Evolutionary conservation across 2,113 vertebrate species (phyloP).

Genomic region (Labeo rohita): DNA sequence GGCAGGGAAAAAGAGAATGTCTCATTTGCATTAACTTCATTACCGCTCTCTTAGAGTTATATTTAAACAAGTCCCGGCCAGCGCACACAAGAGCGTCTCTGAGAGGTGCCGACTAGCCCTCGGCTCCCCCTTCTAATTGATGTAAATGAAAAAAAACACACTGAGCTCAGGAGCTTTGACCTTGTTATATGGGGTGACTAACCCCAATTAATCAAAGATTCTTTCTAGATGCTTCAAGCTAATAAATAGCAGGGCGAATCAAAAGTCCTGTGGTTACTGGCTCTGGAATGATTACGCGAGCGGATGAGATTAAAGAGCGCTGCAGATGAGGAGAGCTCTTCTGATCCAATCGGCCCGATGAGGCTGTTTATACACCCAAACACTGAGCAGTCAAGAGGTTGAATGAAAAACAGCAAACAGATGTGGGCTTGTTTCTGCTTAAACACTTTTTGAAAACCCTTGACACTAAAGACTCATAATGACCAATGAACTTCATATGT

Average conservation of each 20-base stretch:
- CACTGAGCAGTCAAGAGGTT: slow-evolving; percentile 53
- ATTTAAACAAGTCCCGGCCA: slow-evolving; percentile 76
- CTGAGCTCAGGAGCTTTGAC: slow-evolving; percentile 81
- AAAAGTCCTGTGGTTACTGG: slow-evolving; percentile 71
- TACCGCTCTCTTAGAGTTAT: slow-evolving; percentile 75
- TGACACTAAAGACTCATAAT: not conserved
- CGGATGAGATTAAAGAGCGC: slow-evolving; percentile 69
- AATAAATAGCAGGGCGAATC: slow-evolving; percentile 79
- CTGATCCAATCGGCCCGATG: slow-evolving; percentile 56
- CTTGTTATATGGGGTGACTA: slow-evolving; percentile 85
- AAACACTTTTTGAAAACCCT: not conserved
- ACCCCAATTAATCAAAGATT: slow-evolving; percentile 94
- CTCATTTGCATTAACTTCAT: slow-evolving; percentile 81
- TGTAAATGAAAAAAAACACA: slow-evolving; percentile 81
- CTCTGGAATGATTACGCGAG: slow-evolving; percentile 67
- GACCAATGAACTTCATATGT: not conserved
- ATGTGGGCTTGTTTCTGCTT: not conserved
- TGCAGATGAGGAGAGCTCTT: slow-evolving; percentile 62
- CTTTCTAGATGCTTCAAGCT: slow-evolving; percentile 85
- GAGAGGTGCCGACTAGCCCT: slow-evolving; percentile 74
- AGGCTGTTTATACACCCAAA: slow-evolving; percentile 58
- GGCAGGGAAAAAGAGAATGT: slow-evolving; percentile 60
- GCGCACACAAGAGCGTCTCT: slow-evolving; percentile 65
- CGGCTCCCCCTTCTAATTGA: slow-evolving; percentile 83
- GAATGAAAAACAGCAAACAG: slow-evolving; percentile 33